Evolutionary conservation across 2,797 vertebrate genomes (phyloP), one percentile per base, ranked within the genome.

Genomic region (Pygocentrus nattereri): DNA sequence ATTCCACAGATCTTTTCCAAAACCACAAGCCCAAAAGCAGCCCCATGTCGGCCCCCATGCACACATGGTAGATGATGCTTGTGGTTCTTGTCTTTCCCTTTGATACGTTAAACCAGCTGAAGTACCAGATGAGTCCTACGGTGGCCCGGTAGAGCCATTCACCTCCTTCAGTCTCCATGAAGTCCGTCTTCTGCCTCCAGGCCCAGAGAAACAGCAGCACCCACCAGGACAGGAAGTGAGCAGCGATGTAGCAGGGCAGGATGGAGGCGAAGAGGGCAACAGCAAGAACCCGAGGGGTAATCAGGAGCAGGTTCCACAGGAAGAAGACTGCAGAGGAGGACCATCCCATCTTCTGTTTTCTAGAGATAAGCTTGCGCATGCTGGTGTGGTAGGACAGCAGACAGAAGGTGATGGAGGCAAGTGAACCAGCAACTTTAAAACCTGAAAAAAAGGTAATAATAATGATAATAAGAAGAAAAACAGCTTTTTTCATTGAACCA

Each of bases 251-350:
- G 0, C 47, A 52, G 0, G 95, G 94, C 87, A 96, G 94, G 69
- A 95, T 89, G 0, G 95, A 93, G 2, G 96, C 90, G 0, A 98
- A 98, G 64, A 98, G 92, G 5, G 96, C 93, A 0, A 99, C 74
- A 0, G 72, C 80, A 0, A 95, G 91, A 80, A 99, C 90, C 0
- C 97, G 96, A 0, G 97, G 95, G 0, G 93, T 93, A 49, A 98
- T 94, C 23, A 99, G 90, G 85, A 98, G 90, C 80, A 99, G 92
- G 90, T 98, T 99, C 97, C 97, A 98, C 79, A 97, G 90, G 89
- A 98, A 98, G 88, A 97, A 99, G 79, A 95, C 0, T 8, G 93
- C 0, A 16, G 88, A 93, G 0, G 96, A 95, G 2, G 4, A 0
- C 5, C 31, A 0, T n/a, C 25, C 67, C 88, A 96, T 93, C 49